Percentiles rank a stretch among this genome's conserved stretches.
Conservation (phyloP, 2,113 vertebrate species). For the Carassius gibelio region DNA sequence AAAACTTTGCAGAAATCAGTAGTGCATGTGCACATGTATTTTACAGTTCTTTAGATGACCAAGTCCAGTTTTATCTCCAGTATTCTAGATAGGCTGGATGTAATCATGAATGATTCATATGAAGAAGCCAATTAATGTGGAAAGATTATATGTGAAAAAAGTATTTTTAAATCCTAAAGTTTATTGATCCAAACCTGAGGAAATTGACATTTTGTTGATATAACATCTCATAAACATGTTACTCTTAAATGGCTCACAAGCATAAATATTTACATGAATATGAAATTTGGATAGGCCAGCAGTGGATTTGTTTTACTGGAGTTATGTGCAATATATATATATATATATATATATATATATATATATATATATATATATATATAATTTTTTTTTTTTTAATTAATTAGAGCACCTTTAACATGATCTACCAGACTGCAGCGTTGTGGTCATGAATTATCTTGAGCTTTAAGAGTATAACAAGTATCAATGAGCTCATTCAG, state of each 20-base stretch:
- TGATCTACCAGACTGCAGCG: neutral
- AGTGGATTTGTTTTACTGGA: neutral
- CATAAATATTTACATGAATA: neutral
- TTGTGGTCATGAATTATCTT: neutral
- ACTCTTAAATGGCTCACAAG: neutral
- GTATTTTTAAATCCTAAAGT: neutral
- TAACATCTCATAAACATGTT: neutral
- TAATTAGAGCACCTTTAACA: neutral
- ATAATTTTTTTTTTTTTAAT: neutral
- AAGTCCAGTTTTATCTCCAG: neutral
- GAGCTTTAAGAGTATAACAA: neutral
- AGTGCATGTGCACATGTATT: neutral
- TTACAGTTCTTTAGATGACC: neutral
- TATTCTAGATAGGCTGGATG: neutral
- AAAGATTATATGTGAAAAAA: neutral
- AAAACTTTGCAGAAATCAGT: neutral
- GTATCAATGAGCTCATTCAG: slow-evolving; percentile 53
- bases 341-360: too few species aligned
- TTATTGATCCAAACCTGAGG: neutral
- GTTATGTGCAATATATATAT: neutral
- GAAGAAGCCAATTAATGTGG: neutral
- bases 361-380: too few species aligned
- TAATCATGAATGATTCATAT: neutral
- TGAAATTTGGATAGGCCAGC: neutral
- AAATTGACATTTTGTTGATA: neutral